Base-by-base conservation (phyloP, 2,113 vertebrate species). In the Odocoileus hemionus region DNA sequence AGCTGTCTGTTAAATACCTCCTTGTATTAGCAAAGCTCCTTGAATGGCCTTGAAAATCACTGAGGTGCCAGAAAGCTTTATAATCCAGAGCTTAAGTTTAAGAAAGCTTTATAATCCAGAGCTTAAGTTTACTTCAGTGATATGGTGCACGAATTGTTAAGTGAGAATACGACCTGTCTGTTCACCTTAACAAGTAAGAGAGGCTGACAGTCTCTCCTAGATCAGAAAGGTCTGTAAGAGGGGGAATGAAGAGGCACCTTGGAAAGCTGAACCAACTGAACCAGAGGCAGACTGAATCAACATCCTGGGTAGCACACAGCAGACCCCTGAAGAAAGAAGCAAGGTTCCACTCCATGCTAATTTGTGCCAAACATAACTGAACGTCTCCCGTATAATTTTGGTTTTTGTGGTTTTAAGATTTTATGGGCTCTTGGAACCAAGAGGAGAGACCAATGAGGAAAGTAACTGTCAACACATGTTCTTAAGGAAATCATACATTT, bases 361-460 rank as follows among this genome's bases (percentile, higher is more conserved):
- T 50, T 36, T 70, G 60, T 96, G 97, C 96, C 97, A 86, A 93
- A 47, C 74, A 88, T 45, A 58, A 83, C 58, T 7, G 43, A 87
- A 57, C 0, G 52, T 85, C 86, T 96, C 83, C 95, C 50, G 1
- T 94, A 67, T 95, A 70, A 89, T 97, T 97, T 95, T 89, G 93
- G 93, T 95, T 96, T 96, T 47, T 95, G 95, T 85, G 97, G 89
- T 76, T 95, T 15, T 94, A 50, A 43, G 79, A 87, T 93, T 97
- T 98, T 96, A 93, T 91, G 89, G 95, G 74, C 61, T 96, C n/a
- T 91, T 93, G 93, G 93, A 92, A 93, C 84, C 96, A 80, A 67
- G 58, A 94, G 50, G 64, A 55, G 60, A 96, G 84, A 86, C 89
- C 74, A n/a, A 58, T 15, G 90, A 94, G 57, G 93, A 97, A 94